A percentile compares a stretch with the other conserved stretches of the same genome.
These are phyloP conservation scores for Corythoichthys intestinalis DNA, from an alignment of 2,113 vertebrate genomes.

Conservation along the genomic window DNA sequence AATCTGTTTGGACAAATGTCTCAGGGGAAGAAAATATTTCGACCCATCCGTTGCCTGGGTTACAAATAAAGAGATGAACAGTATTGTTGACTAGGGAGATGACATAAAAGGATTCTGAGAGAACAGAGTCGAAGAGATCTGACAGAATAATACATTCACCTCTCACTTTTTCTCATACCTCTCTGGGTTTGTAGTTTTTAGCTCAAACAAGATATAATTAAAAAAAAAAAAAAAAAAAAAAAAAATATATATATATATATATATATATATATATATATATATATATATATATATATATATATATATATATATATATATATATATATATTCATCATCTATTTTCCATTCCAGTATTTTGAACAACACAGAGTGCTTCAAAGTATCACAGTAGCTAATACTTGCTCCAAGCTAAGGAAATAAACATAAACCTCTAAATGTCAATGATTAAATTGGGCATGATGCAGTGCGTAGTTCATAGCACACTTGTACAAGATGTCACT, in stretches of 20 bases:
- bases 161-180: slow-evolving; percentile 4
- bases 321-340: not conserved
- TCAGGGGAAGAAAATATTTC: slow-evolving; percentile 1
- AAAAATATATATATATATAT: not conserved
- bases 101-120: slow-evolving; percentile 34
- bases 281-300: no score
- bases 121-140: slow-evolving; percentile 38
- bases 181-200: not conserved
- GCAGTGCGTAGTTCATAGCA: slow-evolving; percentile 1
- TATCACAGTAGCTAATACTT: not conserved
- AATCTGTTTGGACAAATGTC: not conserved
- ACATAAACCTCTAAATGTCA: slow-evolving; percentile 15
- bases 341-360: not conserved
- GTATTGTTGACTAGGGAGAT: slow-evolving; percentile 26
- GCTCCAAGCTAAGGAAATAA: not conserved
- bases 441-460: slow-evolving; percentile 31
- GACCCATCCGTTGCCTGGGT: slow-evolving; percentile 57
- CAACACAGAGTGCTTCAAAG: not conserved
- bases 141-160: slow-evolving; percentile 52
- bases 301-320: no score
- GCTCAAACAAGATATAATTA: not conserved
- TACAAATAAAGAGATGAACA: slow-evolving; percentile 24
- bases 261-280: no score
- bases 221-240: not conserved
- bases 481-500: not conserved